phyloP scores from a whole-genome alignment of 2,888 invertebrate genomes.

The Abscondita cerata region DNA sequence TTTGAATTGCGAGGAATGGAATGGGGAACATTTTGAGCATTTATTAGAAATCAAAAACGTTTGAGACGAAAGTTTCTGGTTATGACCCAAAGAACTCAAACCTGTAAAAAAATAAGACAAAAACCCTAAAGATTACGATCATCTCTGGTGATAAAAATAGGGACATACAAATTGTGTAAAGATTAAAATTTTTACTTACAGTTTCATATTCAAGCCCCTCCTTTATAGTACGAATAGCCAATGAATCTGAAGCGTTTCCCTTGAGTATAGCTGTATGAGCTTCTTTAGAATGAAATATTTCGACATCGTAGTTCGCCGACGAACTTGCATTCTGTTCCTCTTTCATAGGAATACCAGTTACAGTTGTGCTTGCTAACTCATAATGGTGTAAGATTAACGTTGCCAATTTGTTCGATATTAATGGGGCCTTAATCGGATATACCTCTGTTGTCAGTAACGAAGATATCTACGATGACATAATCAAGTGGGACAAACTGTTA shows the following conservation, averaged over 20 bases:
- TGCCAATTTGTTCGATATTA: conserved; percentile 76
- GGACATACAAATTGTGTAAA: conserved; percentile 8
- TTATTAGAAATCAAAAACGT: too few species aligned
- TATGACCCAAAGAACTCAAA: too few species aligned
- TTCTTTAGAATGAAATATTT: conserved; percentile 88
- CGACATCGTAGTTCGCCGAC: conserved; percentile 98
- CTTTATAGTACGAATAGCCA: conserved; percentile 69
- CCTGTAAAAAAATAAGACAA: too few species aligned
- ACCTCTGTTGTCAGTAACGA: conserved; percentile 79
- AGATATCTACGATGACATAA: conserved; percentile 67
- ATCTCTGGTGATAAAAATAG: too few species aligned
- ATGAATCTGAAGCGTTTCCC: conserved; percentile 68
- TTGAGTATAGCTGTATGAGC: conserved; percentile 84
- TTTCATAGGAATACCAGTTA: conserved; percentile 99
- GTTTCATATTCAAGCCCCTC: conserved; percentile 82
- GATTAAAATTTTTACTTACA: conserved; percentile 49
- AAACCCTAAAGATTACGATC: too few species aligned
- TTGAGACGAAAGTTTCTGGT: too few species aligned
- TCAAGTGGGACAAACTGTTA: background rate
- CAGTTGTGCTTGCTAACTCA: conserved; percentile 92
- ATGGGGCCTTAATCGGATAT: conserved; percentile 78
- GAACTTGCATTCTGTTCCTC: conserved; percentile 98
- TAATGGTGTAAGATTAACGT: conserved; percentile 85
- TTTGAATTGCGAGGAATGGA: too few species aligned
- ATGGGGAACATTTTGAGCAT: too few species aligned